phyloP scores from a whole-genome alignment of 2,797 vertebrate species.

The Gobio occitaniae region DNA sequence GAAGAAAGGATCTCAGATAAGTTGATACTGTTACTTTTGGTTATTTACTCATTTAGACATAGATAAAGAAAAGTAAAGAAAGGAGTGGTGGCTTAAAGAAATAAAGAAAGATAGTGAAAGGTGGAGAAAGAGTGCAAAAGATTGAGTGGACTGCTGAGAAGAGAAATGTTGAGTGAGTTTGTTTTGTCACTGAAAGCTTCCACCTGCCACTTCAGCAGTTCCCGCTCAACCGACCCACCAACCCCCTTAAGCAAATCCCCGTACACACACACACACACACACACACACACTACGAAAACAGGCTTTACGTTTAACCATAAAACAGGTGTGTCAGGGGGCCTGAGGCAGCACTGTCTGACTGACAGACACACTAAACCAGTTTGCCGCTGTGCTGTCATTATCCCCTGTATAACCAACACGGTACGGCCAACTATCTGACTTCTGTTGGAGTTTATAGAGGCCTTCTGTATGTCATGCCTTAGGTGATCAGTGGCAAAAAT shows the following conservation, averaged over 20 bases:
- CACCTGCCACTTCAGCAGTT: slow-evolving; percentile 62
- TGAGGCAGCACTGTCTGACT: slow-evolving; percentile 59
- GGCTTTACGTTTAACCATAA: slow-evolving; percentile 62
- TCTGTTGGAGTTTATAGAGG: slow-evolving; percentile 32
- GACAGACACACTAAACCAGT: slow-evolving; percentile 63
- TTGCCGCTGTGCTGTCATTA: slow-evolving; percentile 61
- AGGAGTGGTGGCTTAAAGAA: slow-evolving; percentile 7
- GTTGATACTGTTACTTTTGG: slow-evolving; percentile 18
- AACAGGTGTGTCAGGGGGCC: slow-evolving; percentile 64
- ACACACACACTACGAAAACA: slow-evolving; percentile 55
- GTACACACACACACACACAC: slow-evolving; percentile 11
- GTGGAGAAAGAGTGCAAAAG: slow-evolving; percentile 24
- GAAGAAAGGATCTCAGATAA: neutral
- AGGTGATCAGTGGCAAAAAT: slow-evolving; percentile 22
- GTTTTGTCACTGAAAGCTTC: slow-evolving; percentile 61
- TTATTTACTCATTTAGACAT: slow-evolving; percentile 26
- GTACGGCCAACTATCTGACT: slow-evolving; percentile 42
- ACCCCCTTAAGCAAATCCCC: slow-evolving; percentile 56
- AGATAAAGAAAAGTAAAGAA: slow-evolving; percentile 32
- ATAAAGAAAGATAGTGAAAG: slow-evolving; percentile 36
- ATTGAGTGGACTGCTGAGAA: slow-evolving; percentile 49
- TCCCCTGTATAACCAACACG: slow-evolving; percentile 45
- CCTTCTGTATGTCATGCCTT: slow-evolving; percentile 29
- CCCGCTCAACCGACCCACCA: slow-evolving; percentile 54
- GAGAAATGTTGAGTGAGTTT: slow-evolving; percentile 55